Evolutionary conservation across 2,797 vertebrate genomes (phyloP), one percentile per base, ranked within the genome.

Genomic region (Carduelis carduelis): DNA sequence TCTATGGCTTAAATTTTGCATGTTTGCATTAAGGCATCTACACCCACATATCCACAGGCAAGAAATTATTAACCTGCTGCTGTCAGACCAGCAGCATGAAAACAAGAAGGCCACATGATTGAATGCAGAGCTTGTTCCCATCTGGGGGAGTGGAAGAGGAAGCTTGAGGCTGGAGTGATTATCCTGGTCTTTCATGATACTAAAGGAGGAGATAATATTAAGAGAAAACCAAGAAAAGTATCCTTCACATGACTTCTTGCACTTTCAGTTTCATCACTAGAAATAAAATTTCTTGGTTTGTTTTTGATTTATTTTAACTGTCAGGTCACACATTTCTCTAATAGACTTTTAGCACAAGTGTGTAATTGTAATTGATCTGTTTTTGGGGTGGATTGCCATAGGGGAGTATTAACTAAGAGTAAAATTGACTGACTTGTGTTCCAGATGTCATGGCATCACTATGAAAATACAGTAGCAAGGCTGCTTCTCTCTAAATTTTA

Each of bases 301-400:
- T 5, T 91, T 91, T 83, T 56, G 1, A 26, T 78, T 82, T 32
- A 23, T 94, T 88, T 90, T 70, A 90, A 35, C 28, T 91, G 26
- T 41, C 41, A 63, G 49, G 50, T 71, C 87, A 74, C 59, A 83
- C 12, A 52, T 72, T 35, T 17, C 59, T 63, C 71, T 89, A 85
- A 83, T 8, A 88, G 72, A 72, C 47, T 83, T 95, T 84, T 68
- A 96, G 53, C 50, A 83, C 24, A 64, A 91, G 23, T 84, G 30
- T 72, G 14, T 95, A 93, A 94, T 84, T 96, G 53, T 95, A 94
- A 96, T 96, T 95, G 76, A 96, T 95, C 47, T 82, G 35, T 0
- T 88, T 88, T 88, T 57, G 6, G 30, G 21, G 23, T 83, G 19
- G 39, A 53, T 90, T 92, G 95, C 88, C 83, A 76, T 41, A 50